Conservation (phyloP, 2,113 vertebrate genomes). For the Cochlearius cochlearius region DNA sequence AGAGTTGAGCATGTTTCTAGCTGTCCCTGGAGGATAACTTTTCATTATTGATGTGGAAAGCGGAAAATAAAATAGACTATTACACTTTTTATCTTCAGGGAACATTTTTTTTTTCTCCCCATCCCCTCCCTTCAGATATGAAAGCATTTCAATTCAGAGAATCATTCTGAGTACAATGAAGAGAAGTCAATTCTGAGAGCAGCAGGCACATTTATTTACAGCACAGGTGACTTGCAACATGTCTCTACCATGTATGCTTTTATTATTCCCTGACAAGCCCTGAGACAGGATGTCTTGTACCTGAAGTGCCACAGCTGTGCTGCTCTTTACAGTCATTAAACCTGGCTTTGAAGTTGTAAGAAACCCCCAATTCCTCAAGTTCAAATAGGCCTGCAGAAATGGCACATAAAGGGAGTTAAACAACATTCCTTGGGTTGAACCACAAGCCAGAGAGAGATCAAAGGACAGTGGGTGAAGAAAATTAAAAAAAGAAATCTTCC, state of each 20-base stretch:
- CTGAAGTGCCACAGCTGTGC: neutral
- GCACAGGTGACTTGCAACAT: neutral
- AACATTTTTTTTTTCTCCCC: neutral
- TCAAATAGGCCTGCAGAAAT: neutral
- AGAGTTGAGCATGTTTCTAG: neutral
- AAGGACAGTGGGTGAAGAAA: neutral
- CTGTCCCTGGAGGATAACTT: constrained; percentile 43
- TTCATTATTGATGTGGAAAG: constrained; percentile 59
- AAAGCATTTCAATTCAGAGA: constrained; percentile 9
- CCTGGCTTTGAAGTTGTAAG: neutral
- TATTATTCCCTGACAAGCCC: neutral
- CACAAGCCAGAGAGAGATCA: neutral
- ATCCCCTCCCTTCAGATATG: neutral
- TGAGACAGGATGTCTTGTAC: neutral
- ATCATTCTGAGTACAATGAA: neutral
- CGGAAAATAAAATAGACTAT: constrained; percentile 50
- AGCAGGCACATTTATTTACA: constrained; percentile 28
- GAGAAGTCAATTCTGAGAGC: constrained; percentile 9
- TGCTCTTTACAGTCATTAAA: neutral
- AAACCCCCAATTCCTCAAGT: neutral
- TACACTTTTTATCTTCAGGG: constrained; percentile 53
- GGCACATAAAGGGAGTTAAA: neutral
- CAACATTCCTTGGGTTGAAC: neutral
- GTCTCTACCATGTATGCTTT: neutral
- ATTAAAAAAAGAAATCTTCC: too few species aligned